Evolutionary conservation across 2,113 vertebrate genomes (phyloP), one percentile per base, ranked within the genome.

Genomic region (Tiliqua scincoides): DNA sequence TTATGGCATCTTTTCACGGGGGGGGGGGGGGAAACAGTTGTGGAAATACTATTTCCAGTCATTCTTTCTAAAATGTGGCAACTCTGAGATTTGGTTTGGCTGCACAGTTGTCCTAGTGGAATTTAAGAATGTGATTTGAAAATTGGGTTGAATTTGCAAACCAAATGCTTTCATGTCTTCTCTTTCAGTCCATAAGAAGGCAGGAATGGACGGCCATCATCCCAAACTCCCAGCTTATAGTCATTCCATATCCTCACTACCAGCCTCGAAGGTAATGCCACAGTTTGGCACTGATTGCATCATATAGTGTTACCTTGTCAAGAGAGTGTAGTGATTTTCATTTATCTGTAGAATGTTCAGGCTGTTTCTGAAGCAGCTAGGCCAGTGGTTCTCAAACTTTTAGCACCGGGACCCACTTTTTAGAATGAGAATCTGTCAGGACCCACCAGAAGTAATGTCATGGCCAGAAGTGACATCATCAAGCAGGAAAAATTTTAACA

Each of bases 171-270:
- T 90, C 88, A 61, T 85, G 90, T 92, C 85, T 87, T 83, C 70
- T 17, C 93, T 93, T 96, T 52, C 93, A 99, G 99, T 93, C 96
- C 17, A 27, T 97, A 79, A 96, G 98, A 90, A 98, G 93, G 83
- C 97, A 99, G 91, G 99, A 99, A 88, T 99, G 99, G 99, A 99
- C 98, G 1, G 98, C 99, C 83, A 99, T 99, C 93, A 99, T 99
- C 91, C 99, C 99, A 67, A 99, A 99, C 94, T 99, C 99, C 52
- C 99, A 99, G 95, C 98, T 99, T 5, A 99, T 99, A 30, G 99
- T 99, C 92, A 99, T 99, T 90, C 99, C 99, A 1, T 99, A 96
- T 93, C 99, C 98, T 70, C 98, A 98, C 65, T 86, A 97, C 35
- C 94, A 97, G 59, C 98, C 98, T 79, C 97, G 96, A 95, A 99